phyloP scores from a whole-genome alignment of 2,888 invertebrate species.

The Chorisops tibialis region DNA sequence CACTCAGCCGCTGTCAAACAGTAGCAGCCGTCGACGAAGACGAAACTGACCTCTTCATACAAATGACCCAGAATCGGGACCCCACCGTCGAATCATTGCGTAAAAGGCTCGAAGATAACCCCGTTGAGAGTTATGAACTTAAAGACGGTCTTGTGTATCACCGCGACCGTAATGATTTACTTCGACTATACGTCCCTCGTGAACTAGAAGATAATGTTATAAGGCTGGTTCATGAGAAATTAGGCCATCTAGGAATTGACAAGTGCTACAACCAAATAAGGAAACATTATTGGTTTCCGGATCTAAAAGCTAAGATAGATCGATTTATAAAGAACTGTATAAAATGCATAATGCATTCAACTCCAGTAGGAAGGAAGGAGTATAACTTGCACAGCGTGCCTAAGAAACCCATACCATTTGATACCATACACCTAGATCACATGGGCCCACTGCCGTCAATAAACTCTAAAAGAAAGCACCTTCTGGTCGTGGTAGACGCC shows the following conservation, averaged over 20 bases:
- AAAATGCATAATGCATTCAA: constrained; percentile 4
- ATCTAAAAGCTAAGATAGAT: constrained; percentile 31
- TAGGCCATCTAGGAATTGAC: no score
- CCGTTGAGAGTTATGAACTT: background rate
- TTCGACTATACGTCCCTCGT: constrained; percentile 28
- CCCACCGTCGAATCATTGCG: constrained; percentile 29
- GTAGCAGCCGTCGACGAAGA: background rate
- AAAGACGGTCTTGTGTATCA: constrained; percentile 4
- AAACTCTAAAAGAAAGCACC: constrained; percentile 22
- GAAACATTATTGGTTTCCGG: constrained; percentile 42
- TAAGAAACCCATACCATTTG: constrained; percentile 38
- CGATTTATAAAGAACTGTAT: no score
- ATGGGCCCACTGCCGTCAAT: constrained; percentile 29
- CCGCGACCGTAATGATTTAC: background rate
- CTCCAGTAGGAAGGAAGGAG: background rate
- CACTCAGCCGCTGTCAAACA: constrained; percentile 34
- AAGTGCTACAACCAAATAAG: no score
- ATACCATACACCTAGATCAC: constrained; percentile 30
- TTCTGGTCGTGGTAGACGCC: constrained; percentile 26
- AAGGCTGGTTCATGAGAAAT: no score
- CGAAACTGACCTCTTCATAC: no score
- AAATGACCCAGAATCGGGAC: constrained; percentile 23
- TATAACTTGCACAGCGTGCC: constrained; percentile 38
- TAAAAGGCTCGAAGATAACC: background rate
- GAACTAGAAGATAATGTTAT: constrained; percentile 30